A percentile compares a stretch with the other conserved stretches of the same genome.
Conservation (phyloP, 1,140 invertebrate genomes). For the Paracyclopina nana region DNA sequence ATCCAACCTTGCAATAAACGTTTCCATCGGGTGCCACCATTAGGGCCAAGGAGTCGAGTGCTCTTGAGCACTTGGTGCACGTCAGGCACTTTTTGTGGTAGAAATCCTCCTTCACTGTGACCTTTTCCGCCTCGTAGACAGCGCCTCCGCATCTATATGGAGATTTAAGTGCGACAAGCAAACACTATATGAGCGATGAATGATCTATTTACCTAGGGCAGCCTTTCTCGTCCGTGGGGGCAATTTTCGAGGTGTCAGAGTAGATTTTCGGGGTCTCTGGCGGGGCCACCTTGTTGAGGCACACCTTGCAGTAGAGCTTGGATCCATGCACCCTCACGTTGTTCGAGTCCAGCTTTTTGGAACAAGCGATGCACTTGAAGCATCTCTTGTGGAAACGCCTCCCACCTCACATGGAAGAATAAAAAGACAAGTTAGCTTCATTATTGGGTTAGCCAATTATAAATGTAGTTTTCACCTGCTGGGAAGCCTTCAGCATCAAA, state of each 20-base stretch:
- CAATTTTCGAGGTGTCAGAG: slow-evolving; percentile 11
- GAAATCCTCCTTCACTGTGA: slow-evolving; percentile 41
- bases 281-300: slow-evolving; percentile 40
- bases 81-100: slow-evolving; percentile 75
- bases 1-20: slow-evolving; percentile 47
- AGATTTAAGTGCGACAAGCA: slow-evolving; percentile 17
- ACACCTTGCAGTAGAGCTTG: slow-evolving; percentile 74
- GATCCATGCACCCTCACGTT: slow-evolving; percentile 72
- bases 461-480: slow-evolving; percentile 9
- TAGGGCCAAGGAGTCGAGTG: slow-evolving; percentile 72
- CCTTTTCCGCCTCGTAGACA: slow-evolving; percentile 79
- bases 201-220: slow-evolving; percentile 14
- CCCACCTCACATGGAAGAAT: background rate
- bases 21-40: slow-evolving; percentile 71
- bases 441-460: background rate
- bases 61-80: slow-evolving; percentile 72
- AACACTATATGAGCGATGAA: background rate
- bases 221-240: slow-evolving; percentile 11
- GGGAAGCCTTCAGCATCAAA: slow-evolving; percentile 17
- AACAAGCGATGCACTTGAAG: slow-evolving; percentile 87
- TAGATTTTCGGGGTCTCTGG: slow-evolving; percentile 12
- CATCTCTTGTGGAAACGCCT: slow-evolving; percentile 56
- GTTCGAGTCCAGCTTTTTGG: slow-evolving; percentile 74
- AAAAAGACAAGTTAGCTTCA: background rate
- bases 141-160: slow-evolving; percentile 57